Percentiles rank a stretch among this genome's conserved stretches.
These are phyloP conservation scores for Benthosema pterotum DNA, from an alignment of 2,797 vertebrate genomes.

Conservation along the genomic window DNA sequence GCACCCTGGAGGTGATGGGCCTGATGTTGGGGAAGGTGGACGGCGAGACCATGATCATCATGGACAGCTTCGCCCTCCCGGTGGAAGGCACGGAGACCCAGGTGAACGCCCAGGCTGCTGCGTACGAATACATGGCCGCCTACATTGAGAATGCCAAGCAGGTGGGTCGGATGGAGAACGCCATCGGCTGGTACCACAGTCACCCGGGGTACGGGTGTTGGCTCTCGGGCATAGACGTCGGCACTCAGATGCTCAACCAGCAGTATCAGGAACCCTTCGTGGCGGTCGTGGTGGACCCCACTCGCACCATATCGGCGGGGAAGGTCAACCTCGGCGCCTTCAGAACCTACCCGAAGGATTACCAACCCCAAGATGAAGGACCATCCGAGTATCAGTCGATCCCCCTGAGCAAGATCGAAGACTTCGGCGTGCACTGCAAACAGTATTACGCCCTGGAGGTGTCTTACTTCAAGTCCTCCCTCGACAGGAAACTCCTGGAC, in stretches of 20 bases:
- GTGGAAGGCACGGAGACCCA: constrained; percentile 98
- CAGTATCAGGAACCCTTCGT: constrained; percentile 99
- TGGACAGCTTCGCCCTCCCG: constrained; percentile 98
- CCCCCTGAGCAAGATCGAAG: constrained; percentile 98
- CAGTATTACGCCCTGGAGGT: constrained; percentile 99
- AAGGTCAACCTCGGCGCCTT: constrained; percentile 99
- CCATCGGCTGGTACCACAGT: constrained; percentile 99
- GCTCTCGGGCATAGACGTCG: constrained; percentile 98
- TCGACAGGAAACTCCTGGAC: constrained; percentile 97
- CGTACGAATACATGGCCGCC: constrained; percentile 98
- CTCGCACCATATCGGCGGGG: constrained; percentile 98
- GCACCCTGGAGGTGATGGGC: constrained; percentile 99
- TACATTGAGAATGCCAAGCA: constrained; percentile 99
- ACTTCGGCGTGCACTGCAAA: constrained; percentile 99
- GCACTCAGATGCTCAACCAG: constrained; percentile 99
- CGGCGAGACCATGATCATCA: constrained; percentile 98
- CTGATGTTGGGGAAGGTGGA: constrained; percentile 99
- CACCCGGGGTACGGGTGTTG: constrained; percentile 99
- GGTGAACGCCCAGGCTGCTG: constrained; percentile 97
- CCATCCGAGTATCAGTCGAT: constrained; percentile 98
- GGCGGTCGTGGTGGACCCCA: constrained; percentile 98
- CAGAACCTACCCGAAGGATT: constrained; percentile 99
- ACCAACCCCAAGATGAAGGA: constrained; percentile 98
- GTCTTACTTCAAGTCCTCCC: constrained; percentile 97
- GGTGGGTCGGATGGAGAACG: constrained; percentile 98